A percentile compares a stretch with the other conserved stretches of the same genome.
phyloP scores from a whole-genome alignment of 2,113 vertebrate genomes.

The Labeo rohita region DNA sequence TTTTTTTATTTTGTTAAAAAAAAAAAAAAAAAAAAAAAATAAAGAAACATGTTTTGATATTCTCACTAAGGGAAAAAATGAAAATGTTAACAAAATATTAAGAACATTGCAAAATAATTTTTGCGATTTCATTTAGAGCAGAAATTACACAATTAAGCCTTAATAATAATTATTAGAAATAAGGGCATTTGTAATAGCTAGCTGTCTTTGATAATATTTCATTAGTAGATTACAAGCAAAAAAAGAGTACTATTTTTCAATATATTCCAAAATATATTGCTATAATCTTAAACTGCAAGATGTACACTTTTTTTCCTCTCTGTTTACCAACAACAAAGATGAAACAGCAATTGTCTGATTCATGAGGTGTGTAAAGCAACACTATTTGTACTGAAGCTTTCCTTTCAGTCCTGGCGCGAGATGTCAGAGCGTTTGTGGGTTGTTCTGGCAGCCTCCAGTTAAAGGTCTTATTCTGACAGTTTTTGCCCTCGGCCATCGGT shows the following conservation, averaged over 20 bases:
- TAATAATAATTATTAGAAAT: not conserved
- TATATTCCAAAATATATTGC: not conserved
- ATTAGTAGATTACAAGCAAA: not conserved
- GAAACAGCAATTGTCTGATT: slow-evolving; percentile 21
- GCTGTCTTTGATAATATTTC: not conserved
- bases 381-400: slow-evolving; percentile 49
- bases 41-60: too few species aligned
- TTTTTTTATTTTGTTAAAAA: too few species aligned
- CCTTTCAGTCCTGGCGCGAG: slow-evolving; percentile 62
- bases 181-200: not conserved
- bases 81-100: too few species aligned
- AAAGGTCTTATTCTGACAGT: slow-evolving; percentile 76
- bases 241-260: not conserved
- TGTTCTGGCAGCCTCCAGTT: slow-evolving; percentile 73
- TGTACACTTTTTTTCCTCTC: not conserved
- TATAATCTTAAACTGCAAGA: not conserved
- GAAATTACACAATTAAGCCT: not conserved
- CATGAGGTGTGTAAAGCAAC: slow-evolving; percentile 4
- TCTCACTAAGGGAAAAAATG: too few species aligned
- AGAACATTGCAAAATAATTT: too few species aligned
- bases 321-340: not conserved
- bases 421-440: slow-evolving; percentile 67
- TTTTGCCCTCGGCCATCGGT: slow-evolving; percentile 61
- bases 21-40: too few species aligned
- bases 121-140: not conserved